phyloP scores from a whole-genome alignment of 2,113 vertebrate genomes.

The Cercocebus atys region DNA sequence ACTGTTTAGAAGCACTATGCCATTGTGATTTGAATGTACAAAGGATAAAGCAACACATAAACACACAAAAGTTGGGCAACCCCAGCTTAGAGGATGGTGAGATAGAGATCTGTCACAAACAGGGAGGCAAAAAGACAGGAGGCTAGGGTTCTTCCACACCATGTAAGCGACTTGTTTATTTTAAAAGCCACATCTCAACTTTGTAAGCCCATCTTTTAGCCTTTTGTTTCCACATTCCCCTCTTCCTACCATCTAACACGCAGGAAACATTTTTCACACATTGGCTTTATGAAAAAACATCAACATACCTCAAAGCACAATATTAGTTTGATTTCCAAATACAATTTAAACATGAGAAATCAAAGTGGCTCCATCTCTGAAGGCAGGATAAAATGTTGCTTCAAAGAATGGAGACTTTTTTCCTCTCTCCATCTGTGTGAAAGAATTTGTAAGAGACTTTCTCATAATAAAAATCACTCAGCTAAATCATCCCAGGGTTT shows the following conservation, averaged over 20 bases:
- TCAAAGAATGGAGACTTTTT: neutral
- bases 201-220: neutral
- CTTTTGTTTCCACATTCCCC: neutral
- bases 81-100: neutral
- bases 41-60: neutral
- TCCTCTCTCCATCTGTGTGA: neutral
- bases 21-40: neutral
- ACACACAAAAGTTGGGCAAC: neutral
- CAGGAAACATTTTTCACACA: neutral
- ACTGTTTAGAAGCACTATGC: neutral
- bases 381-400: neutral
- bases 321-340: neutral
- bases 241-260: neutral
- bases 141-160: neutral
- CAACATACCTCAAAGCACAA: neutral
- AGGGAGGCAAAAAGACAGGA: neutral
- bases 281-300: neutral
- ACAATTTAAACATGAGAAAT: neutral
- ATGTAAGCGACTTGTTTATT: neutral
- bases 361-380: neutral
- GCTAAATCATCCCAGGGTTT: neutral
- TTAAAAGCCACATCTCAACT: neutral
- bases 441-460: neutral
- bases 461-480: slow-evolving; percentile 1
- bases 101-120: neutral